Percentiles rank a stretch among this genome's conserved stretches.
Evolutionary conservation across 2,797 vertebrate genomes (phyloP).

Genomic region (Moxostoma hubbsi): DNA sequence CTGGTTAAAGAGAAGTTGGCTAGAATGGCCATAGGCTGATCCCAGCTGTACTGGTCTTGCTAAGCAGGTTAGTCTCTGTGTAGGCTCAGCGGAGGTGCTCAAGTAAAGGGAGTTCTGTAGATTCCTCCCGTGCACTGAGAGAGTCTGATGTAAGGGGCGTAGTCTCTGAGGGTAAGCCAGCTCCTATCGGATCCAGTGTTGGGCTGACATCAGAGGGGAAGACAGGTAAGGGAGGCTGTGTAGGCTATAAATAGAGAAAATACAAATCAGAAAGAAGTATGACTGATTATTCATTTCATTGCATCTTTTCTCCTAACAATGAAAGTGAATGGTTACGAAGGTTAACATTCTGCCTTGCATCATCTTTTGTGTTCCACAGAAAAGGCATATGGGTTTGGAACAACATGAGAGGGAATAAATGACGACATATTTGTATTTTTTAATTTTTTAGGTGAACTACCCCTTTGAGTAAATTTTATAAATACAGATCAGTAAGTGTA

Average conservation of each 20-base stretch:
- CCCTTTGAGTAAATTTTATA: too few species aligned
- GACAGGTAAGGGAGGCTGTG: conserved; percentile 52
- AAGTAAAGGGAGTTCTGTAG: conserved; percentile 87
- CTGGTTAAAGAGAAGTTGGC: conserved; percentile 10
- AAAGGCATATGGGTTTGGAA: too few species aligned
- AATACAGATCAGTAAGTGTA: too few species aligned
- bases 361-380: too few species aligned
- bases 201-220: conserved; percentile 71
- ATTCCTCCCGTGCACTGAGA: conserved; percentile 74
- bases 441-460: too few species aligned
- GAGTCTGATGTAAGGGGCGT: conserved; percentile 64
- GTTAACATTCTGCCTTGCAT: too few species aligned
- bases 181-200: conserved; percentile 73
- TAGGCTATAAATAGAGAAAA: conserved; percentile 13
- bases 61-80: conserved; percentile 64
- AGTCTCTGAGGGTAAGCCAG: conserved; percentile 68
- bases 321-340: too few species aligned
- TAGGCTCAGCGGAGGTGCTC: conserved; percentile 85
- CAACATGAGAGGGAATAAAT: too few species aligned
- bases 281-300: not conserved
- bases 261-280: not conserved
- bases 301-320: too few species aligned
- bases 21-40: conserved; percentile 59
- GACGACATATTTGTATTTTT: too few species aligned
- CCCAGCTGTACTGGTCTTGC: conserved; percentile 47